Evolutionary conservation across 2,888 invertebrate genomes (phyloP).

Genomic region (Acronicta alni): DNA sequence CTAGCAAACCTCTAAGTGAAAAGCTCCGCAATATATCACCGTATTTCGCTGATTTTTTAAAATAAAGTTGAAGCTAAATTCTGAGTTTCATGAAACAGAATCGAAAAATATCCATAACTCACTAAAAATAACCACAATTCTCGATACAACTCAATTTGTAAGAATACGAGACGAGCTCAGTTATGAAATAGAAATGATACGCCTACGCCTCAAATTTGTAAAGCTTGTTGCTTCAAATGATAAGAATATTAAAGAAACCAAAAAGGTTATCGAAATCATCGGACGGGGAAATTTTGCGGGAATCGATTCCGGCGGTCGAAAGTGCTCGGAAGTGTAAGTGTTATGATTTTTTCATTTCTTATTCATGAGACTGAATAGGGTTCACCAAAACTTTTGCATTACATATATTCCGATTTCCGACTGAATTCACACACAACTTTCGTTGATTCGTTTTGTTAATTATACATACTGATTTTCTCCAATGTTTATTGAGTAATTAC

Average conservation of each 20-base stretch:
- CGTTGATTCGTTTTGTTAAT: too few relatives aligned
- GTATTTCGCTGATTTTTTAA: too few relatives aligned
- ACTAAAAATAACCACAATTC: constrained; percentile 10
- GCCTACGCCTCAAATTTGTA: constrained; percentile 37
- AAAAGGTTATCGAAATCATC: constrained; percentile 21
- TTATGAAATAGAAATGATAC: constrained; percentile 21
- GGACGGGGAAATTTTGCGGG: constrained; percentile 14
- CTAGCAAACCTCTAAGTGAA: too few relatives aligned
- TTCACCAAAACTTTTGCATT: constrained; percentile 17
- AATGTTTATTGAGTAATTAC: too few relatives aligned
- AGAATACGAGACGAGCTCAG: constrained; percentile 1
- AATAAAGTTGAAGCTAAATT: neutral
- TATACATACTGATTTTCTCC: too few relatives aligned
- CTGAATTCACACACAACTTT: too few relatives aligned
- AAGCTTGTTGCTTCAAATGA: constrained; percentile 20
- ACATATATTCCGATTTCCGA: constrained; percentile 1
- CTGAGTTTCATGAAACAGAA: neutral
- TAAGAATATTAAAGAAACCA: constrained; percentile 35
- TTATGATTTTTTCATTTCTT: constrained; percentile 36
- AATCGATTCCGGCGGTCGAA: constrained; percentile 25
- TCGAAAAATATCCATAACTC: neutral
- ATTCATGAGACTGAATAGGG: constrained; percentile 26
- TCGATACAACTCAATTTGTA: constrained; percentile 8
- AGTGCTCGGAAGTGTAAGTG: constrained; percentile 14
- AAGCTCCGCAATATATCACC: too few relatives aligned